Evolutionary conservation across 35 echinoderm and acorn worm species (phyloP).

Genomic region (Lytechinus pictus): DNA sequence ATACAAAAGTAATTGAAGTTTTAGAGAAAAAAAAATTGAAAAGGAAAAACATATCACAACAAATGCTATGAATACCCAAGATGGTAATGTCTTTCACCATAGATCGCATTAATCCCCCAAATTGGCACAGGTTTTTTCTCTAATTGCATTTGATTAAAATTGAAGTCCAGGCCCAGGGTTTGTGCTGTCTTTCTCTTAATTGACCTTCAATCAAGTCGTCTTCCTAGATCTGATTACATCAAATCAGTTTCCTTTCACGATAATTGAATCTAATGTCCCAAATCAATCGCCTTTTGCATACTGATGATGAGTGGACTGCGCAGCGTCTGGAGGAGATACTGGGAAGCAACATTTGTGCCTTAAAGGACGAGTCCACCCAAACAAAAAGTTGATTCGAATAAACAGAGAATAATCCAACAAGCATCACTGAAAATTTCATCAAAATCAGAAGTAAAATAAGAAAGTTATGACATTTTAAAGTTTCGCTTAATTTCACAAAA

Average conservation of each 20-base stretch:
- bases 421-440: no score
- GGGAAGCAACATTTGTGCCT: neutral
- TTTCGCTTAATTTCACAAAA: no score
- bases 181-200: slow-evolving; percentile 7
- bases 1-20: neutral
- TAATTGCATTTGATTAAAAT: slow-evolving; percentile 44
- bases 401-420: no score
- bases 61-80: neutral
- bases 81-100: neutral
- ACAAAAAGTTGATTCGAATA: no score
- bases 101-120: neutral
- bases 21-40: neutral
- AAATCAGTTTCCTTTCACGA: slow-evolving; percentile 47
- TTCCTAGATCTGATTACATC: slow-evolving; percentile 28
- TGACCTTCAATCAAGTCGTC: neutral
- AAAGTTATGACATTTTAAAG: no score
- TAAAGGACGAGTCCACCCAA: neutral
- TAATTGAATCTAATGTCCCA: slow-evolving; percentile 47
- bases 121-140: slow-evolving; percentile 6
- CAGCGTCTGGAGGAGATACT: neutral
- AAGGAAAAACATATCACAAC: neutral
- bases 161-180: neutral
- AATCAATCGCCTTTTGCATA: slow-evolving; percentile 38
- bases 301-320: neutral
- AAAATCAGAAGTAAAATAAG: no score